phyloP scores from a whole-genome alignment of 2,113 vertebrate genomes.

The Romanogobio albipinnatus region DNA sequence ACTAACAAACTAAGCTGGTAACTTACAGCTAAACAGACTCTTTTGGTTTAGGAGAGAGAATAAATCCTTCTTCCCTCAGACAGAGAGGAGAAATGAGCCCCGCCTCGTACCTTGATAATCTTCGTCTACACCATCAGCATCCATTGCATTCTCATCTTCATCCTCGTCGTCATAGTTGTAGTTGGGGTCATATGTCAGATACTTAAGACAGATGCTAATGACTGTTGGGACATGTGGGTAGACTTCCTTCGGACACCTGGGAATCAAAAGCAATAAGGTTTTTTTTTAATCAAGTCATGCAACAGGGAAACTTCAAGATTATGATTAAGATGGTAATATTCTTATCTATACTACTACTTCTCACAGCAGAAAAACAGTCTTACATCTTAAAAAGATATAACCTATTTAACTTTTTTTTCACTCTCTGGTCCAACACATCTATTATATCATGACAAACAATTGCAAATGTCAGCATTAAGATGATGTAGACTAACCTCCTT shows the following conservation, averaged over 20 bases:
- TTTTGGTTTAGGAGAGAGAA: constrained; percentile 21
- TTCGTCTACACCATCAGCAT: constrained; percentile 94
- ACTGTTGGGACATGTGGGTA: constrained; percentile 96
- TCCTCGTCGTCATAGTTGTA: constrained; percentile 99
- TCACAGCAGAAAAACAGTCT: not conserved
- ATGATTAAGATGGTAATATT: not conserved
- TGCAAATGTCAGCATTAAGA: not conserved
- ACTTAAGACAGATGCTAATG: constrained; percentile 98
- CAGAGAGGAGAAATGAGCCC: not conserved
- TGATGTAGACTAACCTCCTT: constrained; percentile 80
- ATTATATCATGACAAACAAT: too few species aligned
- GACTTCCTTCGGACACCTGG: constrained; percentile 97
- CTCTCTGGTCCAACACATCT: too few species aligned
- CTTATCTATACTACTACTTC: not conserved
- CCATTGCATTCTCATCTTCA: constrained; percentile 98
- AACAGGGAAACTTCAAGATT: not conserved
- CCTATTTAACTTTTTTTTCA: too few species aligned
- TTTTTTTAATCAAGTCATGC: not conserved
- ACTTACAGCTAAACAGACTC: constrained; percentile 33
- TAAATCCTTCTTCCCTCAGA: constrained; percentile 23
- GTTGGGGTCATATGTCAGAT: constrained; percentile 98
- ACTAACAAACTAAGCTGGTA: not conserved
- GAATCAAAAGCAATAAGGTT: constrained; percentile 24
- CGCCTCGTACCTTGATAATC: constrained; percentile 91
- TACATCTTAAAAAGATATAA: not conserved